Evolutionary conservation across 2,888 invertebrate species (phyloP).

Genomic region (Bugula neritina): DNA sequence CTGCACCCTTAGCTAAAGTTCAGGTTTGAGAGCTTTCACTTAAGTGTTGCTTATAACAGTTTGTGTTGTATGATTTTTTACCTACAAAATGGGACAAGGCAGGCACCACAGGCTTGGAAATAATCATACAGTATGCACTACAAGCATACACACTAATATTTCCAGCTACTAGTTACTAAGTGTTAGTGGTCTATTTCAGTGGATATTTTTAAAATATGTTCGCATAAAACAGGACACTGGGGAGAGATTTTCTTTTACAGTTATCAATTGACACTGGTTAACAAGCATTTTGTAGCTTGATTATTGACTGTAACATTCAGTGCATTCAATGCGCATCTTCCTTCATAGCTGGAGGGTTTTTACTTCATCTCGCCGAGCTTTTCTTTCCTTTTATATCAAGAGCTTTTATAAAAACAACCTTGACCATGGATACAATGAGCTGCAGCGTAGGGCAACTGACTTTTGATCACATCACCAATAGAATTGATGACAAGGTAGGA

Average conservation of each 20-base stretch:
- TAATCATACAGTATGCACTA: too few species aligned
- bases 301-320: constrained; percentile 9
- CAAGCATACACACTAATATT: too few species aligned
- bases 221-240: background rate
- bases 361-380: too few species aligned
- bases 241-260: background rate
- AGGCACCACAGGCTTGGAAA: too few species aligned
- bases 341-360: background rate
- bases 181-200: background rate
- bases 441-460: constrained; percentile 19
- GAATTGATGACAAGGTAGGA: background rate
- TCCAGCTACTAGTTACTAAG: too few species aligned
- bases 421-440: constrained; percentile 17
- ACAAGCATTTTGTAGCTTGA: constrained; percentile 3
- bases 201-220: background rate
- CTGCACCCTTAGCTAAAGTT: too few species aligned
- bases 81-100: too few species aligned
- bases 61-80: too few species aligned
- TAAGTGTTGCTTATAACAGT: too few species aligned
- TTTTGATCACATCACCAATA: background rate
- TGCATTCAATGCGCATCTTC: background rate
- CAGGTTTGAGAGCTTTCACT: too few species aligned
- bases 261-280: constrained; percentile 2
- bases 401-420: too few species aligned
- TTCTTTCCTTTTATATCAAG: too few species aligned